Evolutionary conservation across 2,113 vertebrate genomes (phyloP).

Genomic region (Microtus ochrogaster): DNA sequence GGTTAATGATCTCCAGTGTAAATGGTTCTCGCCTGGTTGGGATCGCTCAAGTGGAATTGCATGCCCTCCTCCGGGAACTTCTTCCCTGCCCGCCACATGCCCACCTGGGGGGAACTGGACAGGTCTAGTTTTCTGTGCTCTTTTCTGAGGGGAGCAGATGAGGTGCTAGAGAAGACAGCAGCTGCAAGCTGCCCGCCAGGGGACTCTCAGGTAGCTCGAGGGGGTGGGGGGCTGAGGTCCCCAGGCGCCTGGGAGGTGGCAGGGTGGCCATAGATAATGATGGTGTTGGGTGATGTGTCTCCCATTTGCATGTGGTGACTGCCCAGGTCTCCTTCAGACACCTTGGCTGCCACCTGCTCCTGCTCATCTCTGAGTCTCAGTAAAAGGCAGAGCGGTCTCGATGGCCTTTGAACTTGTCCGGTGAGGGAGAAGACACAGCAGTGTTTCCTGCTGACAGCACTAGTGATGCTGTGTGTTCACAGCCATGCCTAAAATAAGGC

Average conservation of each 20-base stretch:
- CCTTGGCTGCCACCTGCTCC: neutral
- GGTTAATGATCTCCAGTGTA: constrained; percentile 74
- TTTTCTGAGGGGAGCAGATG: neutral
- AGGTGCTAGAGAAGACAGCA: neutral
- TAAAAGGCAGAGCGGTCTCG: neutral
- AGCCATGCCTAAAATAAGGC: neutral
- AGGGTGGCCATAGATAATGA: neutral
- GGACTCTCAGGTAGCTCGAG: neutral
- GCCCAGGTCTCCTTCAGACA: neutral
- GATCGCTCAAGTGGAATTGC: neutral
- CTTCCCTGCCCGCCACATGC: constrained; percentile 13
- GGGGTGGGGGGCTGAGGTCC: neutral
- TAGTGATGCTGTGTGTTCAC: neutral
- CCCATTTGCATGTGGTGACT: neutral
- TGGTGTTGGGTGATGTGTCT: neutral
- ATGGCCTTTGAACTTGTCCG: neutral
- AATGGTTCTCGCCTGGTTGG: neutral
- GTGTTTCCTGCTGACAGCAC: neutral
- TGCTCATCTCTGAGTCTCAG: neutral
- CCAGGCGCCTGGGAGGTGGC: neutral
- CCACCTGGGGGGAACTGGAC: constrained; percentile 59
- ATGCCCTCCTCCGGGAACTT: neutral
- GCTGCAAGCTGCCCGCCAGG: neutral
- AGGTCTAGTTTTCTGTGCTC: constrained; percentile 23
- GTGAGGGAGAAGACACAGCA: neutral